Percentiles rank a stretch among this genome's conserved stretches.
These are phyloP conservation scores for Aphaenogaster rudis DNA, from an alignment of 1,140 invertebrate species.

Conservation along the genomic window DNA sequence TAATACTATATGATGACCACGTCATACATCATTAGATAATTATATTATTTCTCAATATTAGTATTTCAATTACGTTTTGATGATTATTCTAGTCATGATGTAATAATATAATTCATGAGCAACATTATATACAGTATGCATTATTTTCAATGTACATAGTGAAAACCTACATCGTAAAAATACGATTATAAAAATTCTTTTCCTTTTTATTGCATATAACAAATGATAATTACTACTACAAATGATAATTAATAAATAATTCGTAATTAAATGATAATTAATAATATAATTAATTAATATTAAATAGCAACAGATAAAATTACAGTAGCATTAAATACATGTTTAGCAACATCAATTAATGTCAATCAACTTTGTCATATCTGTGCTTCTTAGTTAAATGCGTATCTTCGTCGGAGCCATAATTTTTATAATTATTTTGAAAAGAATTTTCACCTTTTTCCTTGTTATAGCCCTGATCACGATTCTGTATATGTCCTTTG, in stretches of 20 bases:
- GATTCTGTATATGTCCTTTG: conserved; percentile 84
- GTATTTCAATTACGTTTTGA: not conserved
- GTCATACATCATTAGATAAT: not conserved
- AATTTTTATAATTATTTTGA: conserved; percentile 83
- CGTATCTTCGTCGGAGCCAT: conserved; percentile 82
- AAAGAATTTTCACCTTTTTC: conserved; percentile 83
- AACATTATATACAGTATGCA: not conserved
- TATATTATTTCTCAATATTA: not conserved
- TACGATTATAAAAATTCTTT: conserved; percentile 33
- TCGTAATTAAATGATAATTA: too few species aligned
- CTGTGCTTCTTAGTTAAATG: conserved; percentile 83
- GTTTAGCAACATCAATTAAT: conserved; percentile 32
- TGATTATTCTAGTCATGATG: conserved; percentile 7
- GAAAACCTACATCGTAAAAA: conserved; percentile 21
- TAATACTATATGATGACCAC: not conserved
- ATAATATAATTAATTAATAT: not conserved
- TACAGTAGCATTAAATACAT: not conserved
- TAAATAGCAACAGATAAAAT: not conserved
- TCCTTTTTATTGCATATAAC: conserved; percentile 46
- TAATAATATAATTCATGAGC: not conserved
- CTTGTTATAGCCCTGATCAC: conserved; percentile 83
- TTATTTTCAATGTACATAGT: not conserved
- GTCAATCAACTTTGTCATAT: conserved; percentile 73
- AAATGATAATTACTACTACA: not conserved
- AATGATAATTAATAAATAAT: too few species aligned